These are phyloP conservation scores for Epizoanthus rinbou DNA, from an alignment of 92 coral and sea anemone genomes.

Conservation along the genomic window DNA sequence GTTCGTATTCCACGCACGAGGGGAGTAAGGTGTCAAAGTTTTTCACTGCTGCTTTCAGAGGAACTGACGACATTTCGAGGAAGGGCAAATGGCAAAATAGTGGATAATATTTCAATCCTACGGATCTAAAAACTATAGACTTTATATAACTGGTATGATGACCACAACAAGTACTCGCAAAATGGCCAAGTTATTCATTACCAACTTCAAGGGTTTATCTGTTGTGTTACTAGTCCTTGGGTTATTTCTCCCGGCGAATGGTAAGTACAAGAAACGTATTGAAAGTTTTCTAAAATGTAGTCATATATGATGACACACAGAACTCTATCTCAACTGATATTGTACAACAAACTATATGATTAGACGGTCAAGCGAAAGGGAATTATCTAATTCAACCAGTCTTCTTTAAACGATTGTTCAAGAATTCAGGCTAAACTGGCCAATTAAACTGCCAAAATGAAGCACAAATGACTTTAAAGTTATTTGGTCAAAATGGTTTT, in stretches of 20 bases:
- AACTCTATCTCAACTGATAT: background rate
- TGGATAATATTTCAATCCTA: background rate
- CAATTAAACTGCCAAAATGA: background rate
- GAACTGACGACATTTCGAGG: background rate
- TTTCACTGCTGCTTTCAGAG: background rate
- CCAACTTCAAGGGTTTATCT: constrained; percentile 9
- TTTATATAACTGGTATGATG: constrained; percentile 12
- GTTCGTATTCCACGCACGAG: background rate
- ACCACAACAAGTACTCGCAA: constrained; percentile 16
- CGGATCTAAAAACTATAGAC: constrained; percentile 4
- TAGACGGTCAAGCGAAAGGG: background rate
- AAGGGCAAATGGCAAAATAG: constrained; percentile 29
- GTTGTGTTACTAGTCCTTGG: background rate
- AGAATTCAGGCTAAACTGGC: background rate
- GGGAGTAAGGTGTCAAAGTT: background rate
- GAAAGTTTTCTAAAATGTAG: background rate
- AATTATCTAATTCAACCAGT: background rate
- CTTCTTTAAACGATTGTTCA: background rate
- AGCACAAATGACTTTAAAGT: background rate
- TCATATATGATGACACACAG: background rate
- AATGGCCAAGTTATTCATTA: constrained; percentile 9
- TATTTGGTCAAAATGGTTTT: too few relatives aligned
- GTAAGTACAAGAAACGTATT: background rate
- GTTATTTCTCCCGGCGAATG: constrained; percentile 12
- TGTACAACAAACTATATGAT: background rate